These are phyloP conservation scores for Smithornis capensis DNA, from an alignment of 2,113 vertebrate species.

Conservation along the genomic window DNA sequence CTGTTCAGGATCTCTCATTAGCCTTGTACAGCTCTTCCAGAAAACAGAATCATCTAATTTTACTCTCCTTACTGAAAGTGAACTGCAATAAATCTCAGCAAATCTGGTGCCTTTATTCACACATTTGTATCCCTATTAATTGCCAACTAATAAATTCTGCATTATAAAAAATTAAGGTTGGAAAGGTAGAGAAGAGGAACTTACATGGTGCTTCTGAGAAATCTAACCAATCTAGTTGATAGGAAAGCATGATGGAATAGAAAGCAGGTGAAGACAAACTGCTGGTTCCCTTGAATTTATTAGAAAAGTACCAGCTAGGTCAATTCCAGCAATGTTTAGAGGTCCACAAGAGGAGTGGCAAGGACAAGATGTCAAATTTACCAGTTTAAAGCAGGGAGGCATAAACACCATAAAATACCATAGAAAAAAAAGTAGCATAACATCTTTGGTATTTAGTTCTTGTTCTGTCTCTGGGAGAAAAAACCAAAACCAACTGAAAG, in stretches of 20 bases:
- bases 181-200: neutral
- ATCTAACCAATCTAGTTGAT: neutral
- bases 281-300: neutral
- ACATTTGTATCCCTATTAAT: neutral
- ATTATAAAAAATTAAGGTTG: neutral
- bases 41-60: neutral
- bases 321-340: neutral
- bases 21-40: neutral
- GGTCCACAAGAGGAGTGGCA: neutral
- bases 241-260: neutral
- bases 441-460: neutral
- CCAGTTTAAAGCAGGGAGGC: neutral
- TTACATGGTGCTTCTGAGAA: neutral
- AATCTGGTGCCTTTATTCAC: neutral
- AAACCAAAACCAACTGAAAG: fast-evolving
- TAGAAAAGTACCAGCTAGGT: neutral
- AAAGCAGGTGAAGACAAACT: neutral
- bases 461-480: neutral
- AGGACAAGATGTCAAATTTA: neutral
- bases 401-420: neutral
- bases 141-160: neutral
- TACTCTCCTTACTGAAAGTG: neutral
- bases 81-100: neutral
- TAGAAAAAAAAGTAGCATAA: neutral
- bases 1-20: neutral